Evolutionary conservation across 1,140 invertebrate genomes (phyloP), one percentile per base, ranked within the genome.

Genomic region (Marisa cornuarietis): DNA sequence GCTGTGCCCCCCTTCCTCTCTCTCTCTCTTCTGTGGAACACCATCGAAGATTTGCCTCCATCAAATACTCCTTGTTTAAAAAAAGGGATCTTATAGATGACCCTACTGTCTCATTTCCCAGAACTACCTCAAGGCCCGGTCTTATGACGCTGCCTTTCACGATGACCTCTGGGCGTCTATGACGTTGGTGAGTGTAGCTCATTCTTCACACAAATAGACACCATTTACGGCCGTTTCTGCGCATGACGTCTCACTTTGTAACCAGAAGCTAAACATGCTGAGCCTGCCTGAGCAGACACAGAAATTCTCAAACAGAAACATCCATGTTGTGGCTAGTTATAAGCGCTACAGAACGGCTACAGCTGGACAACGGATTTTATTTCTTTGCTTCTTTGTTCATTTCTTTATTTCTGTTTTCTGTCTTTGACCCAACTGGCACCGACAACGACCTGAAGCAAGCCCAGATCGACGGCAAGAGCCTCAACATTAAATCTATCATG

Each of bases 121-220:
- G 90, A 87, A 85, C 81, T 97, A 97, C 89, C 91, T 97, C 24
- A 94, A 93, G 79, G 92, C 92, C 1, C 94, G 95, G 85, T 92
- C 94, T 69, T 98, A 94, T 83, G 92, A 93, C 42, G 95, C 94
- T 76, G 96, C 97, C 0, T 94, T 94, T 62, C 96, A 97, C 89
- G 93, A 96, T 84, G 95, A 98, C 91, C 90, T 98, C 0, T 98
- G 96, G 96, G 89, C 93, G 58, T 94, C 94, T 20, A 90, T 98
- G 13, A 96, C 95, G 0, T 92, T 94, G 68, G 94, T 95, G 86
- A 95, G 94, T 0, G 18, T 61, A 42, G 10, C 26, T 26, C 51
- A 26, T 42, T 18, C 31, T 14, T 62, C 13, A 22, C 24, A 7
- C 20, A 61, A n/a, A n/a, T 16, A 63, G 8, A 42, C 20, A 22